Conservation (phyloP, 2,113 vertebrate genomes). For the Hydropotes inermis region DNA sequence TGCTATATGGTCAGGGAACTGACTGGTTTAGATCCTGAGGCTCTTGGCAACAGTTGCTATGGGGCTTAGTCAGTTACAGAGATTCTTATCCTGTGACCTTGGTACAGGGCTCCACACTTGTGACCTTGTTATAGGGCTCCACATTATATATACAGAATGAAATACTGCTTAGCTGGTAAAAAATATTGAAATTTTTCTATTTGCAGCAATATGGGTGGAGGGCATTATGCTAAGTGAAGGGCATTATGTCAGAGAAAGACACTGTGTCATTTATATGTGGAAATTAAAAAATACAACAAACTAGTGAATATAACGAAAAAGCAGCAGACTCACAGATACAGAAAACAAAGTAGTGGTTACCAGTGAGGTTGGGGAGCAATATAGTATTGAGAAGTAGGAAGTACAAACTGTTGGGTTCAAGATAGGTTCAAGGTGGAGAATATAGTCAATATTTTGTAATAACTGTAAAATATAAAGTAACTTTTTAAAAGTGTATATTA, state of each 20-base stretch:
- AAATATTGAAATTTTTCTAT: not conserved
- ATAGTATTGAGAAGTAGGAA: not conserved
- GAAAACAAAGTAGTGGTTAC: not conserved
- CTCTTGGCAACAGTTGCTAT: not conserved
- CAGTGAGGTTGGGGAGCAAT: not conserved
- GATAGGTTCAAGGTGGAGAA: not conserved
- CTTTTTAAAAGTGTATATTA: not conserved
- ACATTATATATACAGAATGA: not conserved
- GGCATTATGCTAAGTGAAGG: not conserved
- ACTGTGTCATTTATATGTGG: not conserved
- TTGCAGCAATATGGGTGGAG: not conserved
- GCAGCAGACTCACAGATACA: not conserved
- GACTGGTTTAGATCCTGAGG: not conserved
- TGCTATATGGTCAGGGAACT: not conserved
- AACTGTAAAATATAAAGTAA: not conserved
- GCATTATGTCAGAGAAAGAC: not conserved
- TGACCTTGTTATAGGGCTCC: not conserved
- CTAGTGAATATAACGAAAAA: not conserved
- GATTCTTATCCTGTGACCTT: not conserved
- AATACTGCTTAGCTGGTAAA: not conserved
- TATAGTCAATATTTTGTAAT: not conserved
- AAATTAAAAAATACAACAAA: not conserved
- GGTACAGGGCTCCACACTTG: not conserved
- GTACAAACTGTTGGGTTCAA: not conserved
- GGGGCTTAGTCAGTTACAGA: not conserved